A percentile compares a stretch with the other conserved stretches of the same genome.
These are phyloP conservation scores for Halcyon malimbica DNA, from an alignment of 2,113 vertebrate species.

Conservation along the genomic window DNA sequence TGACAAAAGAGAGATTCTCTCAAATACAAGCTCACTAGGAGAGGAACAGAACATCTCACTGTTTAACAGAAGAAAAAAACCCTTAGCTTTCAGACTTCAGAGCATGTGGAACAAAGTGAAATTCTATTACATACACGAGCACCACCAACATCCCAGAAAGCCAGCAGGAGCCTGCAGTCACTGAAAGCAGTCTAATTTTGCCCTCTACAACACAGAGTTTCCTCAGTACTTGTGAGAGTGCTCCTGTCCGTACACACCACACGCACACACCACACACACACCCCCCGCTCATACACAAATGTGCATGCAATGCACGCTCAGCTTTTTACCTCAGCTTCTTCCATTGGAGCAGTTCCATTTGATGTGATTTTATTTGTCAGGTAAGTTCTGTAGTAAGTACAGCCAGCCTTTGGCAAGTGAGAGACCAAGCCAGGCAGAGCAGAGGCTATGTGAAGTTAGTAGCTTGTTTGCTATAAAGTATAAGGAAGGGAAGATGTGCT, in stretches of 20 bases:
- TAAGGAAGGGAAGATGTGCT: not conserved
- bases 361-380: not conserved
- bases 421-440: not conserved
- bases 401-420: rapidly evolving
- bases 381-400: not conserved
- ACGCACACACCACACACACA: not conserved
- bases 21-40: not conserved
- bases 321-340: not conserved
- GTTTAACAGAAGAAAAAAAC: not conserved
- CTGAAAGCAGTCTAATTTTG: not conserved
- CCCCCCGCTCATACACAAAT: not conserved
- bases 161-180: not conserved
- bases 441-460: not conserved
- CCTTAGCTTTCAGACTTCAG: not conserved
- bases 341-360: not conserved
- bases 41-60: not conserved
- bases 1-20: not conserved
- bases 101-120: not conserved
- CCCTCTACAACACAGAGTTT: not conserved
- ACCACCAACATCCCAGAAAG: rapidly evolving
- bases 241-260: not conserved
- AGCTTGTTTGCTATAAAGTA: not conserved
- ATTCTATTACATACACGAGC: not conserved
- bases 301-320: rapidly evolving
- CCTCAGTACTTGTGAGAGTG: not conserved